Conservation (phyloP, 1,140 invertebrate species). For the Calephelis nemesis region DNA sequence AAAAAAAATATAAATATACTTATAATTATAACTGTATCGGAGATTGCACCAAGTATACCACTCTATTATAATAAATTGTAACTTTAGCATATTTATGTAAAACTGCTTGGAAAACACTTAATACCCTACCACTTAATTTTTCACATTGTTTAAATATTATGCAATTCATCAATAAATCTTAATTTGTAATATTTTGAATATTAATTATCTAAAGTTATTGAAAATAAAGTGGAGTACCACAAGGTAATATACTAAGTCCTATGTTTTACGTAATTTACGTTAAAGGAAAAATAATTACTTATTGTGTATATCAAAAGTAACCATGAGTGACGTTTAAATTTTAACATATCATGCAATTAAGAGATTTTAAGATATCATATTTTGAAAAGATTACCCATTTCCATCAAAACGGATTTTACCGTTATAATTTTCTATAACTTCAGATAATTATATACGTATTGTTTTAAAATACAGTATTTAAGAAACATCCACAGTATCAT, state of each 20-base stretch:
- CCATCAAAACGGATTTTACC: no score
- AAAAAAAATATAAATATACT: no score
- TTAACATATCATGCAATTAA: no score
- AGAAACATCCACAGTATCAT: background rate
- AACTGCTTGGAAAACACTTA: no score
- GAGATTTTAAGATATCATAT: no score
- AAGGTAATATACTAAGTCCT: background rate
- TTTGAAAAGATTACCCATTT: no score
- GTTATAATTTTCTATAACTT: background rate
- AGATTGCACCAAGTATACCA: no score
- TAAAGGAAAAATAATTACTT: background rate
- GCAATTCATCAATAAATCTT: slow-evolving; percentile 2
- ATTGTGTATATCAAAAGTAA: background rate
- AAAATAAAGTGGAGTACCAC: background rate
- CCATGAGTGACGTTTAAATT: background rate
- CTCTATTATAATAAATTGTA: no score
- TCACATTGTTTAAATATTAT: background rate
- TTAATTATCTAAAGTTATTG: background rate
- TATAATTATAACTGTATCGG: no score
- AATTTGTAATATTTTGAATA: slow-evolving; percentile 5
- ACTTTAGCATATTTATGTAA: background rate
- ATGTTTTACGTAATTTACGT: background rate
- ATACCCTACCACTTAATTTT: background rate
- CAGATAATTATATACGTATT: background rate
- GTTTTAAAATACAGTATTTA: background rate